A percentile compares a stretch with the other conserved stretches of the same genome.
These are phyloP conservation scores for Onychostruthus taczanowskii DNA, from an alignment of 2,113 vertebrate species.

Conservation along the genomic window DNA sequence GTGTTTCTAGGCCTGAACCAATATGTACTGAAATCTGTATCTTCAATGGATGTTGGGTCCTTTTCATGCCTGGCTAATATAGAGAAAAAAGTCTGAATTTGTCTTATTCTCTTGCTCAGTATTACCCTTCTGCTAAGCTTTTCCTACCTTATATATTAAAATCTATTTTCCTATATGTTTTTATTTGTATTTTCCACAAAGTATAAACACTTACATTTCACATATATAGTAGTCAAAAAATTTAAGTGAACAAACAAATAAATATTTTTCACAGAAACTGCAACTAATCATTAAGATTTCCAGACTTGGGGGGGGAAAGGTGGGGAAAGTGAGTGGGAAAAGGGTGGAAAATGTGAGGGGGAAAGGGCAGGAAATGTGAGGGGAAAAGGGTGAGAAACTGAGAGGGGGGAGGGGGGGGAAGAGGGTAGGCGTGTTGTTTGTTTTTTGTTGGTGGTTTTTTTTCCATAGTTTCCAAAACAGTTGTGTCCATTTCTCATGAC, in stretches of 20 bases:
- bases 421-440: too few relatives aligned
- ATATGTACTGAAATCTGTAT: not conserved
- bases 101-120: not conserved
- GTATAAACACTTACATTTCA: not conserved
- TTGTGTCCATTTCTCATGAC: not conserved
- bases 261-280: not conserved
- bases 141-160: not conserved
- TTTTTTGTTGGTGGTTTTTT: rapidly evolving
- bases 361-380: too few relatives aligned
- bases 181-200: not conserved
- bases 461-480: not conserved
- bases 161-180: not conserved
- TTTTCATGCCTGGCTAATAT: not conserved
- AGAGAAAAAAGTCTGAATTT: not conserved
- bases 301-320: not conserved
- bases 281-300: not conserved
- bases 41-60: not conserved
- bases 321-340: too few relatives aligned
- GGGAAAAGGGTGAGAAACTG: too few relatives aligned
- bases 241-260: not conserved
- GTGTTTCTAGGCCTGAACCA: not conserved
- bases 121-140: not conserved
- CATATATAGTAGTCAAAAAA: not conserved
- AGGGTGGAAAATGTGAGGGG: too few relatives aligned
- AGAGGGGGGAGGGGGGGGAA: too few relatives aligned